A percentile compares a stretch with the other conserved stretches of the same genome.
These are phyloP conservation scores for Cliona cf. orientalis DNA, from an alignment of 37 sponge, comb jelly and placozoan species.

Conservation along the genomic window DNA sequence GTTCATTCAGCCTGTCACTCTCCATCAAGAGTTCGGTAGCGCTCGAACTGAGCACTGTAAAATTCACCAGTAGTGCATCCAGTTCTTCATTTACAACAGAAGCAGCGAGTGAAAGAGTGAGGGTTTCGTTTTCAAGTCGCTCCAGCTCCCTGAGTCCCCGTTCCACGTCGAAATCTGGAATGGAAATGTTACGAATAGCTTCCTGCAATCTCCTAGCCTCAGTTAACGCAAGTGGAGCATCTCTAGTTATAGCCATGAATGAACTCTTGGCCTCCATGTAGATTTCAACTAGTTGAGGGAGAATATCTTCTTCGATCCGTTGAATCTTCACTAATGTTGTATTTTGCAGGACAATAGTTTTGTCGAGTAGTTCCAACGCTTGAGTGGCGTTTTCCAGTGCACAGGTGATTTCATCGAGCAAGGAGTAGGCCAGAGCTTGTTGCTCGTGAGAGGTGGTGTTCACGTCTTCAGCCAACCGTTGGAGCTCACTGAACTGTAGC, in stretches of 20 bases:
- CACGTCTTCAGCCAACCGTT: not conserved
- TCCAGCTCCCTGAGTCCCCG: not conserved
- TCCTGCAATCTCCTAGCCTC: not conserved
- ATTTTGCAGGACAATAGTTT: constrained; percentile 36
- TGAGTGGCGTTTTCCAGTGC: constrained; percentile 7
- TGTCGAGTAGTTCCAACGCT: constrained; percentile 4
- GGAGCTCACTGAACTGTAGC: not conserved
- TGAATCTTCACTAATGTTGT: not conserved
- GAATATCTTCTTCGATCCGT: not conserved
- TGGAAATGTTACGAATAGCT: not conserved
- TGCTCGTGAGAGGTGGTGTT: constrained; percentile 14
- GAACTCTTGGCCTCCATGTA: not conserved
- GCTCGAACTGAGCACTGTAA: not conserved
- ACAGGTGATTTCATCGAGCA: not conserved
- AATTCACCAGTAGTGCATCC: not conserved
- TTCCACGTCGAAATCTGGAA: not conserved
- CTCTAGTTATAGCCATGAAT: not conserved
- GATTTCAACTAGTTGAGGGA: not conserved
- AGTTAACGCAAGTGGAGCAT: constrained; percentile 5
- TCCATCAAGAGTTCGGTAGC: not conserved
- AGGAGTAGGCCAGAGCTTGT: not conserved
- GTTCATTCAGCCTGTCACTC: constrained; percentile 3
- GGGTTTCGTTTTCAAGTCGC: not conserved
- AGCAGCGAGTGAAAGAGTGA: not conserved
- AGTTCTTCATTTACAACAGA: not conserved